Conservation (phyloP, 2,113 vertebrate genomes). For the Phodopus roborovskii region DNA sequence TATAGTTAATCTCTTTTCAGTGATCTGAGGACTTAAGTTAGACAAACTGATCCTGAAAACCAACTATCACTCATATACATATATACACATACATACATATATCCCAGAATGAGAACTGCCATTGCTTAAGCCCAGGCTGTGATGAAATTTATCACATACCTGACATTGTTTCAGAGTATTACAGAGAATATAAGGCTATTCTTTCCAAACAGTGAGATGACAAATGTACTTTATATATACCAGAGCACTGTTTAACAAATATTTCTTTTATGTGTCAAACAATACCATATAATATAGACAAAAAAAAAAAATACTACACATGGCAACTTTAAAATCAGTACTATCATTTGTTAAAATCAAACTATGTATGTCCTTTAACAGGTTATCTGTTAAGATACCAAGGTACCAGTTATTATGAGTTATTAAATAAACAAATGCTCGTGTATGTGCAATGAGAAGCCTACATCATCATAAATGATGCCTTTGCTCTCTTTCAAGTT, state of each 20-base stretch:
- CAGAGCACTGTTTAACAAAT: neutral
- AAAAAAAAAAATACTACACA: neutral
- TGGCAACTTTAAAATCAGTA: neutral
- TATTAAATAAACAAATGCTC: neutral
- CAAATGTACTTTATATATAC: neutral
- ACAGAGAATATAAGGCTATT: neutral
- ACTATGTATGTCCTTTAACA: neutral
- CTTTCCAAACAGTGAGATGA: neutral
- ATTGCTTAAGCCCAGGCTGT: neutral
- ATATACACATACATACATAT: neutral
- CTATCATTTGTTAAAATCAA: neutral
- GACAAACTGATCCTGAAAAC: conserved; percentile 41
- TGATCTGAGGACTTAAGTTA: conserved; percentile 5
- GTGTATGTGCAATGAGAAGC: neutral
- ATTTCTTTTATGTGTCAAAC: neutral
- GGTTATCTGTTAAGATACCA: neutral
- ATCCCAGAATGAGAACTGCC: conserved; percentile 25
- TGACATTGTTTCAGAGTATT: conserved; percentile 4
- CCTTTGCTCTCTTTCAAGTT: neutral
- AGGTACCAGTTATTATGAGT: neutral
- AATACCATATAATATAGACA: neutral
- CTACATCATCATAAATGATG: neutral
- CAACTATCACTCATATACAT: neutral
- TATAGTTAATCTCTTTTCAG: neutral
- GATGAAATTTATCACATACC: conserved; percentile 11